Evolutionary conservation across 2,888 invertebrate species (phyloP), one percentile per base, ranked within the genome.

Genomic region (Nomada hirtipes): DNA sequence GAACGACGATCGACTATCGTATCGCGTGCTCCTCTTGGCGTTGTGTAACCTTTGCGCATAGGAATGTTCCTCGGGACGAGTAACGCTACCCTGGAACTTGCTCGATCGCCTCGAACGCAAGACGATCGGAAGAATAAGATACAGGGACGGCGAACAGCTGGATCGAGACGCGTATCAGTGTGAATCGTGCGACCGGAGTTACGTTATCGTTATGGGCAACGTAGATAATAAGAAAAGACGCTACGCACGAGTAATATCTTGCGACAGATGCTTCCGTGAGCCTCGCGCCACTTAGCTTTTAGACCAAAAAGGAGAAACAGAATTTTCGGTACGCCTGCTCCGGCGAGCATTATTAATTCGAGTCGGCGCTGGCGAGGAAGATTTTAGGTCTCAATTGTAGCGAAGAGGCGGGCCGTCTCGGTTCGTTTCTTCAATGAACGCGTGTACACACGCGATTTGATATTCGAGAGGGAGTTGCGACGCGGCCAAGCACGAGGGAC

Each of bases 241-340:
- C 9, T 26, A 69, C 59, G 57, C 53, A 23, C 64, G 60, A 26
- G 53, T 7, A 29, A 13, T 26, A 36, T 60, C 20, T 53, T 36
- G 18, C 20, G 47, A 26, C 42, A 57, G 52, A 47, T 4, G 23
- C n/a, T 57, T 68, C n/a, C 44, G n/a, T 3, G 23, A 26, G 50
- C 44, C 69, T 13, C 70, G 85, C 71, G 65, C 86, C 79, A 86
- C 73, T 67, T 86, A 44, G 75, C 76, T 86, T 86, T 65, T 65
- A 82, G 86, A 86, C 79, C 84, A 86, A 84, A 82, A 70, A 84
- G 53, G 18, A 13, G 50, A 29, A 68, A 50, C 68, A 68, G 69
- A 72, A 15, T 79, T 79, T 72, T 26, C 70, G 4, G 18, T 20
- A 18, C 4, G 2, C n/a, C n/a, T 13, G 23, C 50, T 57, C 44